Conservation (phyloP, 2,797 vertebrate species). For the Notolepis coatsorum region DNA sequence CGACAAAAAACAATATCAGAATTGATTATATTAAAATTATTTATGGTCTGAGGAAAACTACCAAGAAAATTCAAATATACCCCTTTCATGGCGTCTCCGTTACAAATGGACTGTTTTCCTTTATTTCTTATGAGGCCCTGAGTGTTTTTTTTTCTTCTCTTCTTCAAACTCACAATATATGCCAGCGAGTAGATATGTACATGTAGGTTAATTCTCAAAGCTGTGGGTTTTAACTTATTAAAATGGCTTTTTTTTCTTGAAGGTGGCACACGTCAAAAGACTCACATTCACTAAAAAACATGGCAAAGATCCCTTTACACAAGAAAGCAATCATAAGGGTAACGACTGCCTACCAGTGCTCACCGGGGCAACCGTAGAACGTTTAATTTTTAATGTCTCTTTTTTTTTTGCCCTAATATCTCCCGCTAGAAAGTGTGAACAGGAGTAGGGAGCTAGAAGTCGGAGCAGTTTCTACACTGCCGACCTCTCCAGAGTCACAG, state of each 20-base stretch:
- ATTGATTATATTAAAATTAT: constrained; percentile 84
- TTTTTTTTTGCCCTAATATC: constrained; percentile 57
- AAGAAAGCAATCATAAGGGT: constrained; percentile 73
- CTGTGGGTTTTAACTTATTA: constrained; percentile 87
- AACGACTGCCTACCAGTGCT: constrained; percentile 83
- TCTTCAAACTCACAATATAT: constrained; percentile 84
- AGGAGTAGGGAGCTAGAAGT: constrained; percentile 72
- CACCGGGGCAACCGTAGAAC: constrained; percentile 72
- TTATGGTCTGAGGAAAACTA: constrained; percentile 84
- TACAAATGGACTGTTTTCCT: constrained; percentile 81
- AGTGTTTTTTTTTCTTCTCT: constrained; percentile 74
- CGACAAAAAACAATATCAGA: constrained; percentile 80
- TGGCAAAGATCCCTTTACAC: constrained; percentile 79
- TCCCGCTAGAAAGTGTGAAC: constrained; percentile 57
- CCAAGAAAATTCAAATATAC: constrained; percentile 80
- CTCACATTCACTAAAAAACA: constrained; percentile 81
- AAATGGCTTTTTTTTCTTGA: constrained; percentile 84
- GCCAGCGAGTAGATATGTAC: constrained; percentile 88
- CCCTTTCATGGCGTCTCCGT: constrained; percentile 82
- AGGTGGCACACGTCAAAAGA: constrained; percentile 83
- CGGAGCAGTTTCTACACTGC: constrained; percentile 79
- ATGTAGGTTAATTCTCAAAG: constrained; percentile 87
- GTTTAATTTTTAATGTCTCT: constrained; percentile 47
- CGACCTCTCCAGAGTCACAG: constrained; percentile 59
- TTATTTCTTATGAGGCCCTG: constrained; percentile 87